Evolutionary conservation across 2,113 vertebrate genomes (phyloP), one percentile per base, ranked within the genome.

Genomic region (Axis porcinus): DNA sequence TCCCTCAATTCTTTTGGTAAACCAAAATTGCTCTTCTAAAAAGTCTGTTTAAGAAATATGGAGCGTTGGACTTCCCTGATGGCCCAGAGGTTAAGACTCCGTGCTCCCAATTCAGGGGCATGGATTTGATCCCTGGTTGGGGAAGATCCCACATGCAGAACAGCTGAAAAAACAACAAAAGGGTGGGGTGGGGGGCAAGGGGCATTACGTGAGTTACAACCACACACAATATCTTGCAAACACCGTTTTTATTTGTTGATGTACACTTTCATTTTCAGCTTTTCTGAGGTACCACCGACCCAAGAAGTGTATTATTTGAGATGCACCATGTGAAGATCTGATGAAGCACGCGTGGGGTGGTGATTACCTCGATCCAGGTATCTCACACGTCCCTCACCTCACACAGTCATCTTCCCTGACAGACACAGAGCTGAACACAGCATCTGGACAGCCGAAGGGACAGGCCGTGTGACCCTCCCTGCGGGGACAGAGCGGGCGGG

Each of bases 401-500:
- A 19, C 50, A 2, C 0, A 17, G 28, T 6, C 23, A 2, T 10
- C 33, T 9, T 57, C 43, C 43, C 11, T 17, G 23, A 27, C n/a
- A 43, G 27, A 55, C 45, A 55, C 86, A 13, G 30, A 7, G 43
- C 17, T 25, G 70, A 45, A 23, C 21, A 8, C n/a, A 90, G 94
- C 45, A 30, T 23, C 50, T 58, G 13, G 25, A 12, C 5, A 3
- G 55, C 33, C 2, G 3, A 7, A n/a, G 23, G 36, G n/a, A 36
- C 45, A 7, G 76, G 95, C 50, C 6, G 15, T 16, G 27, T 6
- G 87, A 33, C 50, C 52, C 0, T n/a, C 55, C 14, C 0, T 1
- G 17, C 0, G 0, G 47, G 16, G 3, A 10, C 16, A 1, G 15
- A 55, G 30, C n/a, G 2, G 50, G 78, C 1, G 2, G 50, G 60